Percentiles rank a stretch among this genome's conserved stretches.
Evolutionary conservation across 2,113 vertebrate genomes (phyloP).

Genomic region (Pterocles burchelli): DNA sequence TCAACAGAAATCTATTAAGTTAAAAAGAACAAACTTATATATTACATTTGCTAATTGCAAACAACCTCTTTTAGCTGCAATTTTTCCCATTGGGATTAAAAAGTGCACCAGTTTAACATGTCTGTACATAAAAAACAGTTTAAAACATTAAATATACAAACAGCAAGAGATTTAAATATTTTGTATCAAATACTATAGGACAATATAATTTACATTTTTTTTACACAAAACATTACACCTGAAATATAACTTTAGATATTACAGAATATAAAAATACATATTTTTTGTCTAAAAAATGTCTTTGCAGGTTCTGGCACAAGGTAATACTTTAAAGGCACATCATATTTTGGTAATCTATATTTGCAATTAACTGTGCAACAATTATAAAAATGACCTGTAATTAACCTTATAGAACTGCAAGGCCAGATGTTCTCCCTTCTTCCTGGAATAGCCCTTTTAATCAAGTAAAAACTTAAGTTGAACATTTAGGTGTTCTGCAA

Average conservation of each 20-base stretch:
- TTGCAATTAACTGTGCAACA: slow-evolving; percentile 24
- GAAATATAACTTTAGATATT: slow-evolving; percentile 82
- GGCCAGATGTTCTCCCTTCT: background rate
- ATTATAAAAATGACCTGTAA: background rate
- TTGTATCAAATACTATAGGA: slow-evolving; percentile 82
- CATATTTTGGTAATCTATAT: background rate
- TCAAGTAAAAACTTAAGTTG: background rate
- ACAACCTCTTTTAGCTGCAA: slow-evolving; percentile 73
- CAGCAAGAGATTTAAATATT: slow-evolving; percentile 79
- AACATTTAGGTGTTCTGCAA: background rate
- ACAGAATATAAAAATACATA: slow-evolving; percentile 83
- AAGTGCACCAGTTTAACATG: slow-evolving; percentile 82
- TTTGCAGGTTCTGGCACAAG: slow-evolving; percentile 72
- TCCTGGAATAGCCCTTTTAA: background rate
- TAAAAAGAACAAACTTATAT: slow-evolving; percentile 74
- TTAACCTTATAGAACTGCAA: background rate
- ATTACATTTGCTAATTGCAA: slow-evolving; percentile 75
- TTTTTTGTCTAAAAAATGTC: slow-evolving; percentile 71
- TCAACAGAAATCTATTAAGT: slow-evolving; percentile 75
- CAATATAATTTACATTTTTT: slow-evolving; percentile 82
- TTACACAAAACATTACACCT: slow-evolving; percentile 81
- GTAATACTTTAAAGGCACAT: slow-evolving; percentile 68
- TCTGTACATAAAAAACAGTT: slow-evolving; percentile 79
- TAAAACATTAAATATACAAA: slow-evolving; percentile 83
- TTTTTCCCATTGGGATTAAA: slow-evolving; percentile 77